Conservation (phyloP, 2,888 invertebrate species). For the Sympetrum striolatum region DNA sequence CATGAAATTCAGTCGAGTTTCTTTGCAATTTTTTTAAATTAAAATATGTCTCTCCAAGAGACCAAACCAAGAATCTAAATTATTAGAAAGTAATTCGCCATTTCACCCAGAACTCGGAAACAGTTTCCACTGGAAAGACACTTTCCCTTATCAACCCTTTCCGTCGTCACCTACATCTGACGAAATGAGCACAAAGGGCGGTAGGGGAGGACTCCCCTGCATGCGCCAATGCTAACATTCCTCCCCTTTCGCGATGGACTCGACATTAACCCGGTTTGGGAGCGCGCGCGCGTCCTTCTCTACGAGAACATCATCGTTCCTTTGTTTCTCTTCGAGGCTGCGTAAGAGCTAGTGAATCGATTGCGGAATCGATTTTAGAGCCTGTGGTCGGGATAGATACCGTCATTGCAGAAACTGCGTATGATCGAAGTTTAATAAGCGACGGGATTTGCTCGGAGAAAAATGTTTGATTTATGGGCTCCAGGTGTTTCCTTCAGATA, state of each 20-base stretch:
- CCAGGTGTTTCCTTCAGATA: neutral
- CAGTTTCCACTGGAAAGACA: too few relatives aligned
- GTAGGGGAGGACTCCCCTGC: too few relatives aligned
- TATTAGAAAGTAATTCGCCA: too few relatives aligned
- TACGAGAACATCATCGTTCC: neutral
- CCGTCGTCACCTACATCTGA: neutral
- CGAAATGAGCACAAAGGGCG: too few relatives aligned
- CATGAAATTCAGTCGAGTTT: too few relatives aligned
- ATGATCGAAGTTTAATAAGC: neutral
- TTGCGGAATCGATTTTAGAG: neutral
- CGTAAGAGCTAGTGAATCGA: neutral
- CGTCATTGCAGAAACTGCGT: neutral
- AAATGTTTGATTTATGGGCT: neutral
- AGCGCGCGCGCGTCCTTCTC: neutral
- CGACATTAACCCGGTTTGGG: neutral
- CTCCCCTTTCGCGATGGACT: neutral
- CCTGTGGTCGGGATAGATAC: neutral
- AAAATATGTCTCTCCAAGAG: too few relatives aligned
- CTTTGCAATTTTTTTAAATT: too few relatives aligned
- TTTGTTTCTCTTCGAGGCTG: neutral
- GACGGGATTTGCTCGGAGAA: neutral
- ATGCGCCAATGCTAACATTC: too few relatives aligned
- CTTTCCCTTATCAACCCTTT: neutral
- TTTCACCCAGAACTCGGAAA: too few relatives aligned
- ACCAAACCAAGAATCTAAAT: too few relatives aligned